Evolutionary conservation across 2,797 vertebrate genomes (phyloP).

Genomic region (Channallabes apus): DNA sequence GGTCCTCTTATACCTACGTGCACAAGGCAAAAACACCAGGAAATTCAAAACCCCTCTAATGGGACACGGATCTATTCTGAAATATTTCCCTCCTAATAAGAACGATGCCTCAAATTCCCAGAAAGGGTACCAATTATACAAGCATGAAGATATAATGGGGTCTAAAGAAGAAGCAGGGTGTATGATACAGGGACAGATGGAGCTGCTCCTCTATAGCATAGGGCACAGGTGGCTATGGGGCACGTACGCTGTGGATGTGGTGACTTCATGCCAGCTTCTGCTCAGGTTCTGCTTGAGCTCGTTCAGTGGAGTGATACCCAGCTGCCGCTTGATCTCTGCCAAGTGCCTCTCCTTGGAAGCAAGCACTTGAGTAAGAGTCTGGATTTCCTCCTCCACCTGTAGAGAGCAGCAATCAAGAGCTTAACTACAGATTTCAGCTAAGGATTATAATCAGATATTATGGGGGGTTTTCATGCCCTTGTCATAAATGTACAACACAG

Average conservation of each 20-base stretch:
- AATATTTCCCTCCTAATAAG: neutral
- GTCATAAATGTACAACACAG: too few relatives aligned
- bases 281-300: slow-evolving; percentile 91
- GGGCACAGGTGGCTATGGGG: slow-evolving; percentile 24
- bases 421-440: slow-evolving; percentile 5
- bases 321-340: slow-evolving; percentile 87
- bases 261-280: slow-evolving; percentile 93
- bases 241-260: slow-evolving; percentile 89
- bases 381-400: slow-evolving; percentile 96
- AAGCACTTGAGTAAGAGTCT: slow-evolving; percentile 92
- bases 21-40: neutral
- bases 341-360: slow-evolving; percentile 89
- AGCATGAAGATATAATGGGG: slow-evolving; percentile 2
- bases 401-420: slow-evolving; percentile 27
- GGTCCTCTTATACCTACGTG: slow-evolving; percentile 86
- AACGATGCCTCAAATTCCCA: neutral
- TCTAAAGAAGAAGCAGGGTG: slow-evolving; percentile 6
- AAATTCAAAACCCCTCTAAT: neutral
- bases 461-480: too few relatives aligned
- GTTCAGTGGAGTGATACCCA: slow-evolving; percentile 88
- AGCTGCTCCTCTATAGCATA: slow-evolving; percentile 24
- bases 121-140: neutral
- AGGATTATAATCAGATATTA: neutral
- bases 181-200: slow-evolving; percentile 47
- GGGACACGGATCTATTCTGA: neutral